Conservation (phyloP, 2,888 invertebrate genomes). For the Conus canariensis region DNA sequence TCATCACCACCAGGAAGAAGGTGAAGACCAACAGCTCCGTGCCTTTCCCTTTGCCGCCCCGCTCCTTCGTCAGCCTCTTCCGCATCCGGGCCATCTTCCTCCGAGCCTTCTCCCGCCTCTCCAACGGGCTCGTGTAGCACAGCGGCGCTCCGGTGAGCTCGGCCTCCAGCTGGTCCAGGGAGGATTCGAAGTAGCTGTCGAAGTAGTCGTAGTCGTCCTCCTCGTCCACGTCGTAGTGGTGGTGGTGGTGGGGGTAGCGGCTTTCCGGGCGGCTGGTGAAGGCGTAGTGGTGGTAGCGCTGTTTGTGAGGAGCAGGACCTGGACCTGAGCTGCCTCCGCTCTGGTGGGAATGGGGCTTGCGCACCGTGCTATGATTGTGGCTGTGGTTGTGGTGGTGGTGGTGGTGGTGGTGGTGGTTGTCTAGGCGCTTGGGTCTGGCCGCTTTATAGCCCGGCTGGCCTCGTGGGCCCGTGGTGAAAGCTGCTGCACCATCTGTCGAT, state of each 20-base stretch:
- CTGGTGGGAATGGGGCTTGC: not conserved
- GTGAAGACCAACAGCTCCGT: slow-evolving; percentile 48
- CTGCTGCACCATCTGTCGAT: not conserved
- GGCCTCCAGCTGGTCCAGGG: not conserved
- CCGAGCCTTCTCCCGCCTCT: not conserved
- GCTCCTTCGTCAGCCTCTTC: slow-evolving; percentile 7
- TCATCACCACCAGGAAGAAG: slow-evolving; percentile 48
- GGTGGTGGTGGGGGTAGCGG: not conserved
- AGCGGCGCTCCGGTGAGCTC: not conserved
- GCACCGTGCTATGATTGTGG: not conserved
- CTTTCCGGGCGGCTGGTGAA: not conserved
- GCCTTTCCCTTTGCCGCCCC: slow-evolving; percentile 37
- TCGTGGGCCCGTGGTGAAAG: not conserved
- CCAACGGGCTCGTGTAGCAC: no score
- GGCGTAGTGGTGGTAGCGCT: slow-evolving; percentile 30
- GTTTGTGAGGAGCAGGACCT: not conserved
- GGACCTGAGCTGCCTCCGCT: not conserved
- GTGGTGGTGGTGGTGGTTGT: not conserved
- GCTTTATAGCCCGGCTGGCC: not conserved
- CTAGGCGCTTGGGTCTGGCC: not conserved
- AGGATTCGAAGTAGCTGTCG: slow-evolving; percentile 16
- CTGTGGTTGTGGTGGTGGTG: not conserved
- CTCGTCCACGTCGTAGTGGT: not conserved
- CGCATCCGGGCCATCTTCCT: slow-evolving; percentile 9
- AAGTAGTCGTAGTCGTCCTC: not conserved